Base-by-base conservation (phyloP, 2,888 invertebrate species). In the Amphimallon solstitiale region DNA sequence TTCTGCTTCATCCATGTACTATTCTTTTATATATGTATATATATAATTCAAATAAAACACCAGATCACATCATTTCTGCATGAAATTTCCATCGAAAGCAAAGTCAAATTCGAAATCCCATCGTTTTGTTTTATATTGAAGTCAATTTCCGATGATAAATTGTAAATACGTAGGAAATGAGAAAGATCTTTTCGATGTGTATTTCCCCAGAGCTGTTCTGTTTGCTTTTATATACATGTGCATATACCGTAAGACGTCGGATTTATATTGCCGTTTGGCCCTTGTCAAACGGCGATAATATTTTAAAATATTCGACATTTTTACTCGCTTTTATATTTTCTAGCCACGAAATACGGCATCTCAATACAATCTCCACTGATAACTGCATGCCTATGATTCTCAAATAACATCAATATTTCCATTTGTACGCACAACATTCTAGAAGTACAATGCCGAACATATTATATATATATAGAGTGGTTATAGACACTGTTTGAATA, bases 91-190 rank as follows among this genome's bases (percentile, higher is more conserved):
- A 34, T 17, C 37, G 35, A 21, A 51, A 34, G 35, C 17, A 9
- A 52, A 17, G 15, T 23, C 19, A 37, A 52, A 76, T 76, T 72
- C 72, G 73, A 73, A 76, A 75, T 73, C 75, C 74, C 73, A 75
- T 77, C 77, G 74, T 77, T 77, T 77, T 76, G 73, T 78, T 77
- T 77, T 76, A 78, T 77, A 77, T 75, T 76, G 76, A 71, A 77
- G 78, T 77, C 77, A 78, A 77, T 78, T 77, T 77, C 76, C 70
- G 66, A 72, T 75, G 78, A 77, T 74, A 76, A 76, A 78, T 76
- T 73, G 76, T 74, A 74, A 75, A 76, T 74, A 75, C 68, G 63
- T 64, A 69, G 73, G 68, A 77, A 75, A 73, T 74, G 73, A 75
- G 74, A 77, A 77, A 76, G 70, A 71, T 73, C 71, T 38, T 70